Evolutionary conservation across 2,113 vertebrate genomes (phyloP), one percentile per base, ranked within the genome.

Genomic region (Pachyramphus minor): DNA sequence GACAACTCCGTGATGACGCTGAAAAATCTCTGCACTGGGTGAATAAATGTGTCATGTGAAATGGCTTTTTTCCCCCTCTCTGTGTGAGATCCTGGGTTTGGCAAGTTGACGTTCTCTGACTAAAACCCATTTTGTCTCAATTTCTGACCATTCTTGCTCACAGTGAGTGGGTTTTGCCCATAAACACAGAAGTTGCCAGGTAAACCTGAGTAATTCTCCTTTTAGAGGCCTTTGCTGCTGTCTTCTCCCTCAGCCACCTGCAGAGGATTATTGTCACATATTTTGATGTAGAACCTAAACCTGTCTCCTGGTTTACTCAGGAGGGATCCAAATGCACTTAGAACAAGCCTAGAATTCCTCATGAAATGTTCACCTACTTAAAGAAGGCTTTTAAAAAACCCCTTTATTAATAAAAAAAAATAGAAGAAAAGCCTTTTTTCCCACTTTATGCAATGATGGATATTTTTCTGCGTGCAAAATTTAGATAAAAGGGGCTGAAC

Each of bases 1-100:
- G 88, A 79, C 42, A 73, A 23, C 59, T 69, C 53, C 2, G 1
- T 0, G 2, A 27, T 27, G 72, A 69, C 0, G 1, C 63, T 88
- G 72, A 93, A 88, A 92, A 93, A 84, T 44, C 60, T 71, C 76
- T 52, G 68, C 64, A 39, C 33, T 2, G 16, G 60, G 45, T 84
- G 79, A 92, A 96, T 67, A 84, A 74, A 85, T 63, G 37, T 88
- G 50, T 80, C 64, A 33, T 68, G 64, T 86, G 76, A 67, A 93
- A 86, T 80, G 72, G 28, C 45, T 56, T 95, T 86, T 86, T 39
- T 12, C 80, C 50, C n/a, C 37, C 12, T 19, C 47, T 95, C 83
- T 1, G 1, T 71, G 31, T 76, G 56, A 76, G 76, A 69, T 86
- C 72, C 50, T 71, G 47, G 25, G 20, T 88, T 90, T 95, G 88